A percentile compares a stretch with the other conserved stretches of the same genome.
Conservation (phyloP, 2,797 vertebrate genomes). For the Hippoglossus hippoglossus region DNA sequence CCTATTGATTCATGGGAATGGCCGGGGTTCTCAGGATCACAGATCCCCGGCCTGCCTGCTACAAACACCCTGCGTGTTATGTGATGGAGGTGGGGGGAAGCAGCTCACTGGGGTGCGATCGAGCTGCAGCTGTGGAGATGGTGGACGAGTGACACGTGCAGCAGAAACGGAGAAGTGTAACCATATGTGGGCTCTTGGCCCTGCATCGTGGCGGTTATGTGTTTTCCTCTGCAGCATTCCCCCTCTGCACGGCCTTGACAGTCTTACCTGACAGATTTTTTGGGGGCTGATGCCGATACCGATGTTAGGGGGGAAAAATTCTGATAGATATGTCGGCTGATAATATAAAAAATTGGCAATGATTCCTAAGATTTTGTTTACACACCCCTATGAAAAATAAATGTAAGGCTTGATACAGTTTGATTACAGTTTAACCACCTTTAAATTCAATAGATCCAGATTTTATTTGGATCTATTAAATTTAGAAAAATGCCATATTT, state of each 20-base stretch:
- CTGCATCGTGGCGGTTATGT: background rate
- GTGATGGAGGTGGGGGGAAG: slow-evolving; percentile 45
- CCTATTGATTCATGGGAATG: slow-evolving; percentile 69
- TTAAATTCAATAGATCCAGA: too few species aligned
- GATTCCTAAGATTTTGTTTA: too few species aligned
- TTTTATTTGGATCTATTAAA: too few species aligned
- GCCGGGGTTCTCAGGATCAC: slow-evolving; percentile 34
- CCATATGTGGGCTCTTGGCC: slow-evolving; percentile 24
- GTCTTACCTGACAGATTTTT: background rate
- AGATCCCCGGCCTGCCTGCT: slow-evolving; percentile 31
- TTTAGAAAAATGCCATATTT: too few species aligned
- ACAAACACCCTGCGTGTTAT: slow-evolving; percentile 42
- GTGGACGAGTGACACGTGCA: slow-evolving; percentile 2
- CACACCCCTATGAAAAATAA: too few species aligned
- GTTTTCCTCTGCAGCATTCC: background rate
- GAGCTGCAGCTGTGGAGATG: background rate
- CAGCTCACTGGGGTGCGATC: slow-evolving; percentile 9
- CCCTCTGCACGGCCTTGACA: background rate
- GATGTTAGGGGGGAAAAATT: too few species aligned
- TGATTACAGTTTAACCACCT: background rate
- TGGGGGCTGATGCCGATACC: too few species aligned
- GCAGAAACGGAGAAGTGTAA: slow-evolving; percentile 16
- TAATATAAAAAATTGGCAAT: too few species aligned
- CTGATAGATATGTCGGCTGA: background rate
- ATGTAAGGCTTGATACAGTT: too few species aligned